Evolutionary conservation across 2,113 vertebrate species (phyloP).

Genomic region (Sardina pilchardus): DNA sequence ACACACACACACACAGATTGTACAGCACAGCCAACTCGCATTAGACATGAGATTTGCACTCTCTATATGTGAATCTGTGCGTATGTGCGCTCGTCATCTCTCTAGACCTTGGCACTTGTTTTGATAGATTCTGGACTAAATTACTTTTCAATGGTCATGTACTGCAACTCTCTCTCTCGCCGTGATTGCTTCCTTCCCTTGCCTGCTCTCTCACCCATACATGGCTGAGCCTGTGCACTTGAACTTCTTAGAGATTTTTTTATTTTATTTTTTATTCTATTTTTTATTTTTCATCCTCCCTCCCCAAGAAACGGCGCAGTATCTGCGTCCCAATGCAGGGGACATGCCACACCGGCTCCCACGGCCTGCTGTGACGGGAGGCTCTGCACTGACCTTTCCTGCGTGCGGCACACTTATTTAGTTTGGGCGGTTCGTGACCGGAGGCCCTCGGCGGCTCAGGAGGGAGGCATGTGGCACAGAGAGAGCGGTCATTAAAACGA

Average conservation of each 20-base stretch:
- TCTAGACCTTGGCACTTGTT: conserved; percentile 29
- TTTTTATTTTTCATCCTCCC: conserved; percentile 8
- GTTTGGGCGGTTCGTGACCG: conserved; percentile 36
- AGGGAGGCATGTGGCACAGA: conserved; percentile 54
- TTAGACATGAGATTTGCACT: conserved; percentile 28
- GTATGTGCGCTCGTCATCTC: conserved; percentile 15
- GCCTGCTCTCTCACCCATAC: not conserved
- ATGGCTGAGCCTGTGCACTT: not conserved
- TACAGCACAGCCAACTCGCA: conserved; percentile 31
- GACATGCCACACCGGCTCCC: conserved; percentile 50
- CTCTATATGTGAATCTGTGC: conserved; percentile 13
- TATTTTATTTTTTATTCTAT: not conserved
- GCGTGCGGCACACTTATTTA: conserved; percentile 27
- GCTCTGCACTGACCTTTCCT: conserved; percentile 67
- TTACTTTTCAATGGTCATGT: conserved; percentile 50
- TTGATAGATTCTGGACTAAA: conserved; percentile 46
- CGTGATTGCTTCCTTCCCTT: not conserved
- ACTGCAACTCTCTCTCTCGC: not conserved
- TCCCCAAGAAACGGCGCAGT: not conserved
- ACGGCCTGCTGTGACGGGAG: conserved; percentile 63
- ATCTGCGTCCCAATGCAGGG: conserved; percentile 37
- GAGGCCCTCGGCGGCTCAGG: conserved; percentile 25
- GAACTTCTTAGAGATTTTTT: not conserved
- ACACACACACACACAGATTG: not conserved
- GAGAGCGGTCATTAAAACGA: conserved; percentile 65